Base-by-base conservation (phyloP, 2,797 vertebrate species). In the Cynopterus sphinx region DNA sequence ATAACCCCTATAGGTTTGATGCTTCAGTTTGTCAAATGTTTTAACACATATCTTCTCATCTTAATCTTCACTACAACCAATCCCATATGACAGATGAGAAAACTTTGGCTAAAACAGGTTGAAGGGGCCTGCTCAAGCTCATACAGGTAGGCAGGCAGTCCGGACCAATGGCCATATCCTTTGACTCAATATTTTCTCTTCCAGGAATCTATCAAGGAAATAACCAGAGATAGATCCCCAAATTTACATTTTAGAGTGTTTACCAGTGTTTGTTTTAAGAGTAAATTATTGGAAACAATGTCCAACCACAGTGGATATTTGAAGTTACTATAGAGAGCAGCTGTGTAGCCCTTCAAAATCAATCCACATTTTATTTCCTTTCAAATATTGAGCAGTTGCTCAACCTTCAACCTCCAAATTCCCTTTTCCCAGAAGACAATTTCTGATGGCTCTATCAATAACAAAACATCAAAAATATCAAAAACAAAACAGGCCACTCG, bases 251-350 rank as follows among this genome's bases (percentile, higher is more conserved):
- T 85, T 70, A 90, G 89, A 78, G 85, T 91, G 63, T 71, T 67
- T 24, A n/a, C 28, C 57, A 31, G 67, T 81, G 67, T 49, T 92
- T 31, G 21, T 70, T 94, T 94, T 77, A 93, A 89, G 86, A 82
- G 68, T 89, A 43, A 75, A 84, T 63, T 19, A 39, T 1, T 59
- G 49, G 71, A 88, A 77, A 94, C 17, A 71, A 55, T 26, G 51
- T 85, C 87, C 74, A 84, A 33, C 4, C 53, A 57, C 1, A 57
- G 39, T 4, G 6, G 33, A 78, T 16, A 91, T 22, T 53, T 6
- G 36, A 61, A 90, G 22, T 71, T 71, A 53, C 33, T 26, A 55
- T 12, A 41, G 7, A 77, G 36, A 39, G 28, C 3, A 57, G 63
- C 49, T 36, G 83, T 16, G 53, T 5, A 77, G 79, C 36, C 63